Evolutionary conservation across 1,140 invertebrate species (phyloP).

Genomic region (Trypoxylus dichotomus): DNA sequence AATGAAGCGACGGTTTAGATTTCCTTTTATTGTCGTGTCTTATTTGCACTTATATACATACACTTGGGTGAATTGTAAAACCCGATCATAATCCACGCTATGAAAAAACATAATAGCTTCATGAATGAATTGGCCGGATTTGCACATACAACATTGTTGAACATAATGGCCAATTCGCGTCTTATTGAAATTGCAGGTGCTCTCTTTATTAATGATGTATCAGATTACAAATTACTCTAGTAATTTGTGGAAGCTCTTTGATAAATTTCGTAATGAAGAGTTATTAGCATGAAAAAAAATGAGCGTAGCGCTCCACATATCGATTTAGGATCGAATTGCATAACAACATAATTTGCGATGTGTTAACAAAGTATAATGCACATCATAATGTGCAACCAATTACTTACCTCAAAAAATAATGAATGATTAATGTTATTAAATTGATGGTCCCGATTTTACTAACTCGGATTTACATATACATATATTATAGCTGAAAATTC

Average conservation of each 20-base stretch:
- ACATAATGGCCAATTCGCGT: slow-evolving; percentile 31
- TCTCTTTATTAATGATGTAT: slow-evolving; percentile 14
- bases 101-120: slow-evolving; percentile 24
- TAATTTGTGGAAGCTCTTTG: slow-evolving; percentile 11
- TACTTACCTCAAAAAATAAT: too few species aligned
- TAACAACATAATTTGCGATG: not conserved
- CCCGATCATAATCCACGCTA: not conserved
- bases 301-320: not conserved
- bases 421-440: too few species aligned
- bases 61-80: too few species aligned
- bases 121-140: slow-evolving; percentile 33
- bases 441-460: too few species aligned
- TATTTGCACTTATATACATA: too few species aligned
- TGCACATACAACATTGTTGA: too few species aligned
- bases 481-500: too few species aligned
- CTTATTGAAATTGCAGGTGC: slow-evolving; percentile 24
- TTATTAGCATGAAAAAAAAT: not conserved
- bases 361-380: not conserved
- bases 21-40: too few species aligned
- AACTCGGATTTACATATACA: too few species aligned
- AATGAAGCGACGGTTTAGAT: too few species aligned
- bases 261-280: not conserved
- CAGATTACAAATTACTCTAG: slow-evolving; percentile 18
- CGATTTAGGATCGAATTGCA: not conserved
- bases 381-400: not conserved